phyloP scores from a whole-genome alignment of 2,113 vertebrate species.

The Notechis scutatus region DNA sequence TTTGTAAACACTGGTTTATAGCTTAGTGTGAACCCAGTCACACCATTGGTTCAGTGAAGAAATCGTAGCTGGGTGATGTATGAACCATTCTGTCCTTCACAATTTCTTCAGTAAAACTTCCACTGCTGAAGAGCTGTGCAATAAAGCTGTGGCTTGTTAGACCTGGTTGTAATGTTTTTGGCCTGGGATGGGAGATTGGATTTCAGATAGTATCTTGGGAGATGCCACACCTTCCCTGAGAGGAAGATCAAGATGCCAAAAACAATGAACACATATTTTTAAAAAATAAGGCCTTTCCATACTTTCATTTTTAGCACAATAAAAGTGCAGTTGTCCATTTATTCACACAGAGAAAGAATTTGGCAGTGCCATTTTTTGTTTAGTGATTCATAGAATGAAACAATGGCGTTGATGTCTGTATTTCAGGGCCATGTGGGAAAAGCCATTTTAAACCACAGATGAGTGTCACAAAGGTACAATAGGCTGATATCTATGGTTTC shows the following conservation, averaged over 20 bases:
- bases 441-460: not conserved
- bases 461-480: not conserved
- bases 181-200: not conserved
- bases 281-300: not conserved
- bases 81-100: not conserved
- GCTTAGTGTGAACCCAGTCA: not conserved
- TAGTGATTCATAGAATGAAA: not conserved
- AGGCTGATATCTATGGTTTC: not conserved
- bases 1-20: not conserved
- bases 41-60: not conserved
- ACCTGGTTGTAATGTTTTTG: not conserved
- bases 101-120: not conserved
- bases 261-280: not conserved
- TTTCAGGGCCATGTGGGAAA: not conserved
- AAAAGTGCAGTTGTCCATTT: not conserved
- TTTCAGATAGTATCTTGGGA: not conserved
- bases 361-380: not conserved
- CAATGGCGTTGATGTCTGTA: not conserved
- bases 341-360: not conserved
- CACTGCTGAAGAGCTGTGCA: not conserved
- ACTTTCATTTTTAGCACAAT: not conserved
- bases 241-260: not conserved
- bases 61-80: not conserved
- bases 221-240: not conserved
- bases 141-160: not conserved